phyloP scores from a whole-genome alignment of 2,888 invertebrate genomes.

The Trisateles emortualis region DNA sequence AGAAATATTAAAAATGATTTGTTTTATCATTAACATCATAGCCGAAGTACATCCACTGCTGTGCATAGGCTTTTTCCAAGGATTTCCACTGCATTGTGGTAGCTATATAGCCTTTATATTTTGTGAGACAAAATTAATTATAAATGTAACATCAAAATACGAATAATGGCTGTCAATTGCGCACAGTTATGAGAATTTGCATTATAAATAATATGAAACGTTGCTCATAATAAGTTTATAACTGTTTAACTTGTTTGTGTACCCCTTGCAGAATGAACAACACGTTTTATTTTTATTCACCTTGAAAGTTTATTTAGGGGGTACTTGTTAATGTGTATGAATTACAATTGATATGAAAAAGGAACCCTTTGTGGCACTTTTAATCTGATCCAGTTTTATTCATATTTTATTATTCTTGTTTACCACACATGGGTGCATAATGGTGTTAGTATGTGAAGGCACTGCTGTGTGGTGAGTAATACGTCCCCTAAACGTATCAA shows the following conservation, averaged over 20 bases:
- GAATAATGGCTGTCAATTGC: slow-evolving; percentile 1
- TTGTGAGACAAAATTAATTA: too few species aligned
- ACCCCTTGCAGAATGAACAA: slow-evolving; percentile 31
- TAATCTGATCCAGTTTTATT: slow-evolving; percentile 74
- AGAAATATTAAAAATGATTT: too few species aligned
- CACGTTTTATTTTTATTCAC: slow-evolving; percentile 20
- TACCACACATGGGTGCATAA: slow-evolving; percentile 66
- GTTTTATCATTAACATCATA: too few species aligned
- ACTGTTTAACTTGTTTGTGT: slow-evolving; percentile 54
- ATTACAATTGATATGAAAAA: slow-evolving; percentile 49
- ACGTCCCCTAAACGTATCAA: slow-evolving; percentile 60
- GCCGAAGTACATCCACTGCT: too few species aligned
- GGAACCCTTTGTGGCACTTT: slow-evolving; percentile 65
- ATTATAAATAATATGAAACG: slow-evolving; percentile 14
- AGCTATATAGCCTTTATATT: too few species aligned
- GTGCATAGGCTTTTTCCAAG: too few species aligned
- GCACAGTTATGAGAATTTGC: background rate
- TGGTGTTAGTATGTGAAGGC: slow-evolving; percentile 48
- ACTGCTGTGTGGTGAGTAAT: slow-evolving; percentile 55
- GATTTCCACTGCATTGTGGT: too few species aligned
- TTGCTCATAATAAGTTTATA: slow-evolving; percentile 16
- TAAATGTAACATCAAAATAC: too few species aligned
- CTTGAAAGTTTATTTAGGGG: slow-evolving; percentile 38
- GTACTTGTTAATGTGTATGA: slow-evolving; percentile 36
- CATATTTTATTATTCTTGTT: slow-evolving; percentile 68